Conservation (phyloP, 2,797 vertebrate genomes). For the Heliangelus exortis region DNA sequence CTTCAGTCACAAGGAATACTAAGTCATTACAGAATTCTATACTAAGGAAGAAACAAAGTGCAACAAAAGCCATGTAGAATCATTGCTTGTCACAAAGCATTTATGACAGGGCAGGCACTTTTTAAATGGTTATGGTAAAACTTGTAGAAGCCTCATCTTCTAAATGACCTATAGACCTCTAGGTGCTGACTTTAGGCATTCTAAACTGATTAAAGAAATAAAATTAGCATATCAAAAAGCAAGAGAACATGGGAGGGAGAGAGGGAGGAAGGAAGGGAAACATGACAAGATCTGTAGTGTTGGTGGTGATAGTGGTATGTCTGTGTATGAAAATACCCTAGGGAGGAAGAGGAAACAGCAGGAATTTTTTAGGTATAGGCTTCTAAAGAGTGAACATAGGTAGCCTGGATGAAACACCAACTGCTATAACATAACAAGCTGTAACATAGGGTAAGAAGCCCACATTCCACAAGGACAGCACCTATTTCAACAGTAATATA, state of each 20-base stretch:
- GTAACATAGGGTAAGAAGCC: neutral
- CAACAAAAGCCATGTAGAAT: neutral
- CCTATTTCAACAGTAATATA: neutral
- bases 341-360: neutral
- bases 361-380: neutral
- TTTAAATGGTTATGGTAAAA: neutral
- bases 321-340: neutral
- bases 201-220: neutral
- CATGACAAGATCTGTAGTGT: neutral
- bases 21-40: neutral
- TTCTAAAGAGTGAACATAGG: neutral
- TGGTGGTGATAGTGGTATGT: neutral
- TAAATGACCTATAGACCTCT: neutral
- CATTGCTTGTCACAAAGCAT: neutral
- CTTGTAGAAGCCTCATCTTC: neutral
- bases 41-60: neutral
- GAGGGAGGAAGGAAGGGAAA: neutral
- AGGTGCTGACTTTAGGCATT: neutral
- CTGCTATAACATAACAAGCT: neutral
- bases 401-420: neutral
- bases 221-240: neutral
- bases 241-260: neutral
- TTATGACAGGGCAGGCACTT: neutral
- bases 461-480: neutral
- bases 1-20: neutral